A percentile compares a stretch with the other conserved stretches of the same genome.
phyloP scores from a whole-genome alignment of 2,797 vertebrate genomes.

The Nannoperca obscura region DNA sequence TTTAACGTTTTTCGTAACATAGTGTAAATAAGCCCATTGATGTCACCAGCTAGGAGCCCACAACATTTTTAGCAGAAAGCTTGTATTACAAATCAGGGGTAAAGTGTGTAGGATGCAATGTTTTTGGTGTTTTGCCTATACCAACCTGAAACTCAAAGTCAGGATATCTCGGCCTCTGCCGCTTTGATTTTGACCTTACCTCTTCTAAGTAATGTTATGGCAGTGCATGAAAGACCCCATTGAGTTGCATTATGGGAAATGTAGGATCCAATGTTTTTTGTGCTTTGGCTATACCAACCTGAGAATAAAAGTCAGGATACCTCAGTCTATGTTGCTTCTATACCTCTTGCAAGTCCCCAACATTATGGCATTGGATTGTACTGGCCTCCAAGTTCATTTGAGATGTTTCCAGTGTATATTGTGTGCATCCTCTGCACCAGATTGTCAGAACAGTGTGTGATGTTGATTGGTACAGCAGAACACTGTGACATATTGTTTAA shows the following conservation, averaged over 20 bases:
- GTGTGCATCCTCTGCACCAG: background rate
- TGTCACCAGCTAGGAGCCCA: no score
- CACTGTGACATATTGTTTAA: conserved; percentile 34
- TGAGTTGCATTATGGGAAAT: conserved; percentile 1
- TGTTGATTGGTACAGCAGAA: background rate
- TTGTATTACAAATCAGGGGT: background rate
- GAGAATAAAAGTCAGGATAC: background rate
- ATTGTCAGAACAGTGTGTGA: background rate
- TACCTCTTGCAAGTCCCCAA: background rate
- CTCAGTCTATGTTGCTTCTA: background rate
- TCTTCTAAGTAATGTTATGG: no score
- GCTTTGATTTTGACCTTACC: no score
- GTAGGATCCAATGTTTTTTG: background rate
- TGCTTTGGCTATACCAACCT: background rate
- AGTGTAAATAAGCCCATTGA: no score
- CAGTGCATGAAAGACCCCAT: background rate
- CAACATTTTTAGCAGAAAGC: background rate
- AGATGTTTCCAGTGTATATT: conserved; percentile 1
- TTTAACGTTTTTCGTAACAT: background rate
- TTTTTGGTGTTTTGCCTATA: no score
- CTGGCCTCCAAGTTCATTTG: background rate
- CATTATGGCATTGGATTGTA: background rate
- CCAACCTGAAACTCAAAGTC: no score
- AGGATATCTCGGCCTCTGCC: no score
- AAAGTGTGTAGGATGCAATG: background rate